Evolutionary conservation across 1,140 invertebrate genomes (phyloP).

Genomic region (Cryptotermes secundus): DNA sequence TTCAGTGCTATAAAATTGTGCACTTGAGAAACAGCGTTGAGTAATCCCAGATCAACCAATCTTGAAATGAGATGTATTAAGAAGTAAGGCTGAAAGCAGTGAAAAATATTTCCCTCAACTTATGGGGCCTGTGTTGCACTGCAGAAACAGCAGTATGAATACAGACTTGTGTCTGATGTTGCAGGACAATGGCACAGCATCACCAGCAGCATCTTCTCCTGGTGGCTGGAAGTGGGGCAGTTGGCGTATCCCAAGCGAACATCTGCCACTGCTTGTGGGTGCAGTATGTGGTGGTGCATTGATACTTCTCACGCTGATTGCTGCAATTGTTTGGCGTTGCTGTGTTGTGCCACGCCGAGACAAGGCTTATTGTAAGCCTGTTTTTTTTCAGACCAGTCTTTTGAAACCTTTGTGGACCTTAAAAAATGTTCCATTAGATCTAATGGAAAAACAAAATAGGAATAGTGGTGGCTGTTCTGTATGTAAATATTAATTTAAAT

Average conservation of each 20-base stretch:
- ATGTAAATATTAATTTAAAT: too few relatives aligned
- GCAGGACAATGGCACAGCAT: conserved; percentile 38
- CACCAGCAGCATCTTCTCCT: conserved; percentile 39
- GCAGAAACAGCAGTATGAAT: too few relatives aligned
- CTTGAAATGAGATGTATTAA: too few relatives aligned
- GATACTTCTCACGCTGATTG: conserved; percentile 50
- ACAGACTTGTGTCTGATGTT: not conserved
- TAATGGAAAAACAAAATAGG: not conserved
- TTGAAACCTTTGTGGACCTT: not conserved
- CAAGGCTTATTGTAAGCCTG: conserved; percentile 54
- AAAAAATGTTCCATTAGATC: not conserved
- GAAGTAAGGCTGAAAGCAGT: too few relatives aligned
- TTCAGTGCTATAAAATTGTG: too few relatives aligned
- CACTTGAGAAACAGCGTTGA: too few relatives aligned
- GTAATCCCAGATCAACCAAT: too few relatives aligned
- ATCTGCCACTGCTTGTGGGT: conserved; percentile 53
- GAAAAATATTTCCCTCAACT: too few relatives aligned
- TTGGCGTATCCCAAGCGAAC: conserved; percentile 50
- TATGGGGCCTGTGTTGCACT: too few relatives aligned
- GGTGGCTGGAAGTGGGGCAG: conserved; percentile 35
- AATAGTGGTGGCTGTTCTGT: too few relatives aligned
- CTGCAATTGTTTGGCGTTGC: conserved; percentile 53
- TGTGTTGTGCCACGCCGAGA: conserved; percentile 52
- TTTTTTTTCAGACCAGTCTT: not conserved
- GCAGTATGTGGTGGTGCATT: conserved; percentile 53